Conservation (phyloP, 2,113 vertebrate species). For the Zootoca vivipara region DNA sequence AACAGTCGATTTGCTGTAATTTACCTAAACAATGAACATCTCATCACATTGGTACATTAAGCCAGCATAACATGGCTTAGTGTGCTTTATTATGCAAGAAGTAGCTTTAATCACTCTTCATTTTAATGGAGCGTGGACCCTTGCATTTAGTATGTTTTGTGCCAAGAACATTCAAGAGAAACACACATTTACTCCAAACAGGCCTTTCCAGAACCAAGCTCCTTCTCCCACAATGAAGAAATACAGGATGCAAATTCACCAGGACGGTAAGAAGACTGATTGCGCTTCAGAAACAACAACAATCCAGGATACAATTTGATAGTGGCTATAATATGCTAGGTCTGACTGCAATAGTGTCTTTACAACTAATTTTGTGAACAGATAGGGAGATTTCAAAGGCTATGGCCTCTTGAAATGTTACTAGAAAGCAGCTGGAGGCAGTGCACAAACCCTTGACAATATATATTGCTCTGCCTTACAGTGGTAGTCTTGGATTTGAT, state of each 20-base stretch:
- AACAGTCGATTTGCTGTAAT: slow-evolving; percentile 60
- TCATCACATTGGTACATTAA: neutral
- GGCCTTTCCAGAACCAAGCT: too few relatives aligned
- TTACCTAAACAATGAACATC: slow-evolving; percentile 45
- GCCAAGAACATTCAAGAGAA: slow-evolving; percentile 16
- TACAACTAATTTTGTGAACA: neutral
- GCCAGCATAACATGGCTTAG: neutral
- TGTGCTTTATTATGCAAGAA: slow-evolving; percentile 56
- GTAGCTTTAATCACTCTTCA: slow-evolving; percentile 51
- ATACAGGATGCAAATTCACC: too few relatives aligned
- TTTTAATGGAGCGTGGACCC: slow-evolving; percentile 24
- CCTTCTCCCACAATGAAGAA: neutral
- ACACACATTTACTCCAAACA: slow-evolving; percentile 23
- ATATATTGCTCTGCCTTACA: neutral
- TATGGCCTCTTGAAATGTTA: neutral
- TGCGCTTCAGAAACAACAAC: neutral
- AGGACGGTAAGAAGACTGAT: neutral
- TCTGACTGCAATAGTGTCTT: neutral
- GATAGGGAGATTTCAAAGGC: neutral
- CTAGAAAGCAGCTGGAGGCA: neutral
- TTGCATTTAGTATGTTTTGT: slow-evolving; percentile 22
- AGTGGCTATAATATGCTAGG: neutral
- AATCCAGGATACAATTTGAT: neutral
- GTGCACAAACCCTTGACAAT: neutral
- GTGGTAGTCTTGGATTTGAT: too few relatives aligned